Evolutionary conservation across 1,140 invertebrate species (phyloP).

Genomic region (Bombus haemorrhoidalis): DNA sequence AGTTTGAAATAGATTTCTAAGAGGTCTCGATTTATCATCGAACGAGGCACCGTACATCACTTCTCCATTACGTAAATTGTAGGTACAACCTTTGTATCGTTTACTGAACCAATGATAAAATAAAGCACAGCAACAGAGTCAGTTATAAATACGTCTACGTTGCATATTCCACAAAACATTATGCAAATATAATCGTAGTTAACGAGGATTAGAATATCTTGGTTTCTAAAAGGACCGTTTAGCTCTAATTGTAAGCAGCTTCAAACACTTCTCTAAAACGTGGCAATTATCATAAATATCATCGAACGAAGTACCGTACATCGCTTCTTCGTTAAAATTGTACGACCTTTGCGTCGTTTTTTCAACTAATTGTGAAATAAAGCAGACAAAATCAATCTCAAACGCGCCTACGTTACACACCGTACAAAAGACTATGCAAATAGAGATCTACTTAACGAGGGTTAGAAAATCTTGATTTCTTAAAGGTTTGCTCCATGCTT

Average conservation of each 20-base stretch:
- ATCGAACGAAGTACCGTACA: no score
- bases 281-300: no score
- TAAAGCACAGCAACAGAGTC: not conserved
- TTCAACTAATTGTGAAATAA: not conserved
- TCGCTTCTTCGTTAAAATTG: no score
- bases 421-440: not conserved
- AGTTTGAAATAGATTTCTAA: conserved; percentile 1
- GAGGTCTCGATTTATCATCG: conserved; percentile 2
- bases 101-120: not conserved
- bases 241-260: not conserved
- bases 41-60: not conserved
- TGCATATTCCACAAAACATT: not conserved
- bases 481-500: not conserved
- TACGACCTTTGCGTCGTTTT: not conserved
- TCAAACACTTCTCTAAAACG: not conserved
- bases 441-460: not conserved
- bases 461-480: not conserved
- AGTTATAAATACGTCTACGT: not conserved
- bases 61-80: not conserved
- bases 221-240: not conserved
- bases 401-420: no score
- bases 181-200: not conserved
- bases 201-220: not conserved
- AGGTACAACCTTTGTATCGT: not conserved
- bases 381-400: not conserved